Evolutionary conservation across 1,140 invertebrate species (phyloP).

Genomic region (Brachionus rotundiformis): DNA sequence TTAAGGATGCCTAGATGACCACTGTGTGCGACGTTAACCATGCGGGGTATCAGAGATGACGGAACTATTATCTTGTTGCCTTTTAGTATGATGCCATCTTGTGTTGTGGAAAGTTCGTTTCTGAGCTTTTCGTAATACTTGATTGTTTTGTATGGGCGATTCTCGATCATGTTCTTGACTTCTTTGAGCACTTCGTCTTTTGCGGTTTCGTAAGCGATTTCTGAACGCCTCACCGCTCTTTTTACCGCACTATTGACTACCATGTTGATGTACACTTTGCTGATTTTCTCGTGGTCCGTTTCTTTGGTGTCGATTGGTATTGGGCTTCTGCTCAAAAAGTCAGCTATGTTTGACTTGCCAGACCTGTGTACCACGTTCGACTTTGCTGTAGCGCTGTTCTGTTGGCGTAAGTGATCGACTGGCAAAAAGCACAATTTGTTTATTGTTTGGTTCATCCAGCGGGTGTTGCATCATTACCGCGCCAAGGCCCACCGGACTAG

Average conservation of each 20-base stretch:
- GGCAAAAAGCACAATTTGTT: slow-evolving; percentile 56
- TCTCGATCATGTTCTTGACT: background rate
- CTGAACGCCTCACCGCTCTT: slow-evolving; percentile 52
- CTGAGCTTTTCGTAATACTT: background rate
- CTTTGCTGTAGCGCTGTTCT: slow-evolving; percentile 56
- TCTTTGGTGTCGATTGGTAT: background rate
- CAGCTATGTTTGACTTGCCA: slow-evolving; percentile 55
- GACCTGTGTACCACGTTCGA: slow-evolving; percentile 65
- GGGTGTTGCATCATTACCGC: slow-evolving; percentile 63
- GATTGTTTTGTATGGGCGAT: background rate
- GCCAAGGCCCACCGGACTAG: slow-evolving; percentile 62
- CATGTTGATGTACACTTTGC: slow-evolving; percentile 52
- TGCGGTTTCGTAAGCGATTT: background rate
- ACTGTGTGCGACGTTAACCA: background rate
- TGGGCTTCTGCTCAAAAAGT: background rate
- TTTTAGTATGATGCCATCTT: background rate
- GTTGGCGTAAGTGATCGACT: slow-evolving; percentile 52
- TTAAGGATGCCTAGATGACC: background rate
- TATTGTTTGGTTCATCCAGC: background rate
- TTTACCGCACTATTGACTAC: slow-evolving; percentile 53
- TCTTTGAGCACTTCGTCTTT: background rate
- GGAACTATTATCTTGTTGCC: background rate
- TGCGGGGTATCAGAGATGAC: background rate
- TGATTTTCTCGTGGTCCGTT: slow-evolving; percentile 52
- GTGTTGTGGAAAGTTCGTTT: background rate